These are phyloP conservation scores for Armadillidium nasatum DNA, from an alignment of 1,140 invertebrate genomes.

Conservation along the genomic window DNA sequence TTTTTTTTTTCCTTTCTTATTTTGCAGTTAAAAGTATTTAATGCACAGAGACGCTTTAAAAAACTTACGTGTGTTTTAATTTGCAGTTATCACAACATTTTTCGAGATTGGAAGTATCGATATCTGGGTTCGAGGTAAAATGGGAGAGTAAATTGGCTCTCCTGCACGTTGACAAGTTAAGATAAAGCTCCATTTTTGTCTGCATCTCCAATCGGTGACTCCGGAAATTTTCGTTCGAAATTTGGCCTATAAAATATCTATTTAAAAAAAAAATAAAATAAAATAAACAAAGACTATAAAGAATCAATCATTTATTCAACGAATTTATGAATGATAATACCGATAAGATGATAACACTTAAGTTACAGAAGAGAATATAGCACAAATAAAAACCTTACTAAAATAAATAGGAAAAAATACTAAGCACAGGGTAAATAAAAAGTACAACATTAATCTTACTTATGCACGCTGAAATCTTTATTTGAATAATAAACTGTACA, in stretches of 20 bases:
- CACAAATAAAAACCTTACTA: too few relatives aligned
- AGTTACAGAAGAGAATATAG: too few relatives aligned
- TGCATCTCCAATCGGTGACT: slow-evolving; percentile 55
- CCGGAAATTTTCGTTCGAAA: slow-evolving; percentile 48
- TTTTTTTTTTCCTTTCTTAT: too few relatives aligned
- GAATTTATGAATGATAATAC: too few relatives aligned
- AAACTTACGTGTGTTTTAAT: slow-evolving; percentile 51
- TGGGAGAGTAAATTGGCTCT: slow-evolving; percentile 57
- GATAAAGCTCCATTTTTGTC: slow-evolving; percentile 55
- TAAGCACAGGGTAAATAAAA: too few relatives aligned
- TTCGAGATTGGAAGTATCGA: slow-evolving; percentile 45
- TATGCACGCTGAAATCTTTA: slow-evolving; percentile 45
- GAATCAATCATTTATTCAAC: too few relatives aligned
- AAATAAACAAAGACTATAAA: too few relatives aligned
- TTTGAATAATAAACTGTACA: slow-evolving; percentile 47
- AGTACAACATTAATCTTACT: too few relatives aligned
- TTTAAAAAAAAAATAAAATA: not conserved
- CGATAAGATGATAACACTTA: too few relatives aligned
- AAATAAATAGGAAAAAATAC: too few relatives aligned
- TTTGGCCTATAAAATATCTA: slow-evolving; percentile 48
- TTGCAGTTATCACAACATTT: slow-evolving; percentile 70
- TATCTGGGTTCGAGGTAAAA: slow-evolving; percentile 53
- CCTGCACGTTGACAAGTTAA: slow-evolving; percentile 55
- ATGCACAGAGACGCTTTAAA: too few relatives aligned
- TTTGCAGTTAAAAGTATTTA: too few relatives aligned